phyloP scores from a whole-genome alignment of 2,888 invertebrate species.

The Melipona bicolor region DNA sequence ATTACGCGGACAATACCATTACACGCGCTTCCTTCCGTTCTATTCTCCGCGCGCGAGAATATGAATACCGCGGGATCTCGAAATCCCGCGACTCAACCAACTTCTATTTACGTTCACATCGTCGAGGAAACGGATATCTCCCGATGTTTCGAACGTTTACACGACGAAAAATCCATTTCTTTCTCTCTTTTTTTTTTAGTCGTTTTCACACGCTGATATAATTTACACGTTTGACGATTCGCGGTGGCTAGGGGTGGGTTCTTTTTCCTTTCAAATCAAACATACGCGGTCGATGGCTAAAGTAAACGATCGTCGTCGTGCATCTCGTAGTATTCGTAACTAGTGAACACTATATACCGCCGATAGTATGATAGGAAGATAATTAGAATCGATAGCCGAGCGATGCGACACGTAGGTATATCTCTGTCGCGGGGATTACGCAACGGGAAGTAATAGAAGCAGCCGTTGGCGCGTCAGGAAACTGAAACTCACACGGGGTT shows the following conservation, averaged over 20 bases:
- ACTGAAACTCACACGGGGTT: no score
- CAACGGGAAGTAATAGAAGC: background rate
- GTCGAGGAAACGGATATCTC: background rate
- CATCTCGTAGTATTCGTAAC: slow-evolving; percentile 54
- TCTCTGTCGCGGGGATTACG: slow-evolving; percentile 18
- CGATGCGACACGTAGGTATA: slow-evolving; percentile 35
- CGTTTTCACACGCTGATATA: background rate
- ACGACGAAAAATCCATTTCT: background rate
- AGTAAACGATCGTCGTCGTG: slow-evolving; percentile 51
- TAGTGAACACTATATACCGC: slow-evolving; percentile 53
- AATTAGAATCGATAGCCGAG: slow-evolving; percentile 38
- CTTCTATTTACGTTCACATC: background rate
- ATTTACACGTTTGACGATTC: background rate
- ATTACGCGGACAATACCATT: slow-evolving; percentile 60
- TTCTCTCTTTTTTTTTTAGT: background rate
- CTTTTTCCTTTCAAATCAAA: background rate
- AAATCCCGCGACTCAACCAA: background rate
- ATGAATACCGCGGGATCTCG: background rate
- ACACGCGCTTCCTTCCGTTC: slow-evolving; percentile 40
- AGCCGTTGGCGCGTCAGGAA: background rate
- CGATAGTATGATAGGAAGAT: slow-evolving; percentile 49
- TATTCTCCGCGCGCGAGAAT: slow-evolving; percentile 5
- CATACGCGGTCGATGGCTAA: slow-evolving; percentile 26
- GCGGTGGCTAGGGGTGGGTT: background rate
- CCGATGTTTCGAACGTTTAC: background rate